Percentiles rank a stretch among this genome's conserved stretches.
These are phyloP conservation scores for Macaria notata DNA, from an alignment of 2,888 invertebrate species.

Conservation along the genomic window DNA sequence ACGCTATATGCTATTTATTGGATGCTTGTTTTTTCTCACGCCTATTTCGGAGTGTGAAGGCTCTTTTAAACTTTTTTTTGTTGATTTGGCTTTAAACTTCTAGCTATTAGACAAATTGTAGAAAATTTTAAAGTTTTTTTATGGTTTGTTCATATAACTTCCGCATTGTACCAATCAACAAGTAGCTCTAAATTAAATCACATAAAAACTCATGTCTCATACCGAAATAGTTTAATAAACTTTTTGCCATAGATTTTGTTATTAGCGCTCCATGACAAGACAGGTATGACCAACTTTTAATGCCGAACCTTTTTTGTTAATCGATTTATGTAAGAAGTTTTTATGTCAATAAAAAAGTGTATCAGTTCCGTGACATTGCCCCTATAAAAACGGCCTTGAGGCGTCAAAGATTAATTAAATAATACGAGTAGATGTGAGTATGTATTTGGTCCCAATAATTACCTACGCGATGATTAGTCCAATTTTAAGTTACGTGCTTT, in stretches of 20 bases:
- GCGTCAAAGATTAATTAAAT: slow-evolving; percentile 12
- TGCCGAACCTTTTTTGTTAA: slow-evolving; percentile 16
- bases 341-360: slow-evolving; percentile 1
- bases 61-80: no score
- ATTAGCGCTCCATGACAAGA: slow-evolving; percentile 9
- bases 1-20: slow-evolving; percentile 5
- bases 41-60: neutral
- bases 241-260: slow-evolving; percentile 5
- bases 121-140: no score
- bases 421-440: slow-evolving; percentile 15
- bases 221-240: neutral
- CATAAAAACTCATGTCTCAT: neutral
- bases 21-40: slow-evolving; percentile 1
- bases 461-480: slow-evolving; percentile 5
- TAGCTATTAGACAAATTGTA: no score
- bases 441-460: slow-evolving; percentile 10
- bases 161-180: neutral
- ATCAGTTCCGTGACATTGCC: slow-evolving; percentile 21
- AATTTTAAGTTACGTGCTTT: slow-evolving; percentile 2
- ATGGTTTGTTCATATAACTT: neutral
- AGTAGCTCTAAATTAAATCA: neutral
- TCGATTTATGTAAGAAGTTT: slow-evolving; percentile 3
- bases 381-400: slow-evolving; percentile 16
- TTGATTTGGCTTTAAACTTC: no score
- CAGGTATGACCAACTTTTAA: neutral